Percentiles rank a stretch among this genome's conserved stretches.
Conservation (phyloP, 2,888 invertebrate genomes). For the Syritta pipiens region DNA sequence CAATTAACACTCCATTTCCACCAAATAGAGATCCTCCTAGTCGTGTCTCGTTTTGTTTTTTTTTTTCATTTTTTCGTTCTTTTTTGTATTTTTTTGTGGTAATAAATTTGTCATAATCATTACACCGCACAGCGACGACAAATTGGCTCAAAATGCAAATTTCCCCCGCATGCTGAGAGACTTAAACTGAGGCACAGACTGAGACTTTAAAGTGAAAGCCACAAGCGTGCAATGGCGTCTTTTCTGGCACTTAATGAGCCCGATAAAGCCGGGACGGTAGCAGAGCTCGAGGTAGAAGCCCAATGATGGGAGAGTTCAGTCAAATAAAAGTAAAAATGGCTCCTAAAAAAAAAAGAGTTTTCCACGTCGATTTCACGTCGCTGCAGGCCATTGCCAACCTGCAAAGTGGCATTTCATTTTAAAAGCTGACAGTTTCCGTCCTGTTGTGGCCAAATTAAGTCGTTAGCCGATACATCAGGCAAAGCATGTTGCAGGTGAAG, state of each 20-base stretch:
- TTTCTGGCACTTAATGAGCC: conserved; percentile 41
- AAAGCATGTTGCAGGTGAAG: conserved; percentile 26
- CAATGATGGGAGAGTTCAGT: conserved; percentile 34
- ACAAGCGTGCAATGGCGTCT: conserved; percentile 23
- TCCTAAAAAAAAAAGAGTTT: conserved; percentile 4
- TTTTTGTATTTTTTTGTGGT: conserved; percentile 27
- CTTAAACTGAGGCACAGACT: too few species aligned
- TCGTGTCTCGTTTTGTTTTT: background rate
- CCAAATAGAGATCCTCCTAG: conserved; percentile 48
- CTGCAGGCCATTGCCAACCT: background rate
- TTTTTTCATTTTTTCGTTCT: too few species aligned
- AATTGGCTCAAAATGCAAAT: conserved; percentile 55
- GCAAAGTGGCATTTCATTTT: conserved; percentile 16
- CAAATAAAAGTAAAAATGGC: conserved; percentile 2
- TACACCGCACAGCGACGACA: conserved; percentile 25
- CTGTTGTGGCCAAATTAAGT: conserved; percentile 44
- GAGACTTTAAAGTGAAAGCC: conserved; percentile 47
- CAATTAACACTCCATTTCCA: conserved; percentile 58
- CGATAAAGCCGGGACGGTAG: too few species aligned
- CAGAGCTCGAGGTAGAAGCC: too few species aligned
- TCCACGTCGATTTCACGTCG: background rate
- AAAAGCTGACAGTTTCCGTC: conserved; percentile 46
- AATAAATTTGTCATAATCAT: conserved; percentile 37
- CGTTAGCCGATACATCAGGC: background rate
- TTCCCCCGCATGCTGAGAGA: too few species aligned